Base-by-base conservation (phyloP, 2,888 invertebrate genomes). In the Beris chalybata region DNA sequence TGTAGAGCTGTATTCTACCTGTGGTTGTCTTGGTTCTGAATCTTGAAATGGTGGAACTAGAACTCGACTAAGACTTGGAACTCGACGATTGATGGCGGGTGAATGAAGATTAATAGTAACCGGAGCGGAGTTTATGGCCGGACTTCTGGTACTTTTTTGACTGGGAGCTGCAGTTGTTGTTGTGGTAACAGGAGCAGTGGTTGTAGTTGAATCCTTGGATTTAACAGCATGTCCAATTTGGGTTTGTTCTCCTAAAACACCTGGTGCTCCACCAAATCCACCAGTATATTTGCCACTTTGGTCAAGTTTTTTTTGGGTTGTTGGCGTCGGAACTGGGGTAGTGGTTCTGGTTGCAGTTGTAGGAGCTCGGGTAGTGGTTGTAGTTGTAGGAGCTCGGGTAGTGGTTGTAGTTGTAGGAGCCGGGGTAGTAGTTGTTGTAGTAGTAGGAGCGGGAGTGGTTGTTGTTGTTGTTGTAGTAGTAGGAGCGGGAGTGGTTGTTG, bases 311-410 rank as follows among this genome's bases (percentile, higher is more conserved):
- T 15, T 15, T 52, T 52, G 52, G 52, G 52, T 55, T 13, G 13
- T 43, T n/a, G 5, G 7, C 3, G n/a, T 6, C 12, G 13, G 48
- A 48, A n/a, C 15, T 48, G 48, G 48, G 12, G 48, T n/a, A 56
- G 47, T 61, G 15, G 82, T 72, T 76, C 79, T 67, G 79, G 82
- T 58, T 80, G 81, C 22, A 74, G 81, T 72, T 79, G 81, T 50
- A 77, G 79, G 43, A 72, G 66, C 65, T 67, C 71, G 70, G 47
- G 63, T 63, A 32, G 65, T 47, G 67, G 65, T 61, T 76, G 74
- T 47, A 72, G 72, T 32, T 68, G 74, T 48, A 72, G 74, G 6
- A 72, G 76, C 30, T 74, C 77, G 15, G 72, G 76, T 65, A 74
- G 77, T 61, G 72, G 76, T 54, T 74, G 76, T 30, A 70, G 77